phyloP scores from a whole-genome alignment of 37 sponge, comb jelly and placozoan species.

The Chondrilla cf. caribensis region DNA sequence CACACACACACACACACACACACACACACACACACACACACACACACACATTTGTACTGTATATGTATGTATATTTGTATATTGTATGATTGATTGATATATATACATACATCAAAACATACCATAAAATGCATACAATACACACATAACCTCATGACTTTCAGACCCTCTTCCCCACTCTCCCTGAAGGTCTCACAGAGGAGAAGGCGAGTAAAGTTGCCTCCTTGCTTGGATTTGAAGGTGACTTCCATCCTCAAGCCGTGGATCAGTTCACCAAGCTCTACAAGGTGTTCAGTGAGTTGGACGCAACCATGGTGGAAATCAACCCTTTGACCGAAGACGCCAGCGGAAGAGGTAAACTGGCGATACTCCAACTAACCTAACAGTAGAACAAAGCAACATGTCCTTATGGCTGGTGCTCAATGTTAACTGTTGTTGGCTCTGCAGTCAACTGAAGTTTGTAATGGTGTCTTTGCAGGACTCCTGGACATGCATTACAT shows the following conservation, averaged over 20 bases:
- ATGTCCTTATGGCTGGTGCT: too few relatives aligned
- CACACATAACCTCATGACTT: not conserved
- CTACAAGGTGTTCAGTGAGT: slow-evolving; percentile 77
- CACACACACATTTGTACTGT: too few relatives aligned
- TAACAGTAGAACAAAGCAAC: too few relatives aligned
- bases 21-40: not conserved
- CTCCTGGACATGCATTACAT: too few relatives aligned
- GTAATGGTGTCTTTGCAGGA: too few relatives aligned
- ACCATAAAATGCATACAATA: too few relatives aligned
- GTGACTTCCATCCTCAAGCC: slow-evolving; percentile 54
- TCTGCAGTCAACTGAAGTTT: too few relatives aligned
- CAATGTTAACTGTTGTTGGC: too few relatives aligned
- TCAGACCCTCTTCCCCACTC: not conserved
- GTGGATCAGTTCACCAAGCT: slow-evolving; percentile 77
- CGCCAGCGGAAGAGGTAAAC: slow-evolving; percentile 56
- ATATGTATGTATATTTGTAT: too few relatives aligned
- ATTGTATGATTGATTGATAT: too few relatives aligned
- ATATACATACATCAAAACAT: too few relatives aligned
- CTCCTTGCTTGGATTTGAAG: slow-evolving; percentile 36
- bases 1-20: not conserved
- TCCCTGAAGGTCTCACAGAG: slow-evolving; percentile 45
- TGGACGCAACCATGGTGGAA: slow-evolving; percentile 85
- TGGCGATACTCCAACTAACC: too few relatives aligned
- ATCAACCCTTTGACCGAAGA: slow-evolving; percentile 89
- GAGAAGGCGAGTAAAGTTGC: slow-evolving; percentile 64